A percentile compares a stretch with the other conserved stretches of the same genome.
Evolutionary conservation across 2,888 invertebrate genomes (phyloP).

Genomic region (Chymomyza procnemis): DNA sequence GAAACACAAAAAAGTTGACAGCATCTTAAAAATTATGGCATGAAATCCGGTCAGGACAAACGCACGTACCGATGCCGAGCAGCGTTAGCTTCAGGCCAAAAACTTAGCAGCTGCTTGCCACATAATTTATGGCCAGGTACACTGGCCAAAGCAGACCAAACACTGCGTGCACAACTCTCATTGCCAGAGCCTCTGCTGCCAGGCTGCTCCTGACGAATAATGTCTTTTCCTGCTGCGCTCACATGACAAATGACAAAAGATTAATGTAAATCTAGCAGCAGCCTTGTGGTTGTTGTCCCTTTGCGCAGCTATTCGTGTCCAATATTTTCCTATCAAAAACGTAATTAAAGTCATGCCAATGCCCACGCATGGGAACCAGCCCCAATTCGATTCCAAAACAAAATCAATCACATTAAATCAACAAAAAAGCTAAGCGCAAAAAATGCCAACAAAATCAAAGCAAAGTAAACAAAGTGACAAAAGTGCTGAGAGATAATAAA

Average conservation of each 20-base stretch:
- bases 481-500: conserved; percentile 18
- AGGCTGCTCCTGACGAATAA: neutral
- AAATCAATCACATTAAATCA: conserved; percentile 51
- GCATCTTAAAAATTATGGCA: conserved; percentile 14
- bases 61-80: neutral
- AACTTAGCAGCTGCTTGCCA: conserved; percentile 52
- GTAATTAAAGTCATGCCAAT: conserved; percentile 43
- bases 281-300: conserved; percentile 6
- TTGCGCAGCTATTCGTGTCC: neutral
- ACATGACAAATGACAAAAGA: conserved; percentile 7
- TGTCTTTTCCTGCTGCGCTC: neutral
- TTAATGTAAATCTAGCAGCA: conserved; percentile 7
- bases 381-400: neutral
- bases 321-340: conserved; percentile 7
- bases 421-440: conserved; percentile 18
- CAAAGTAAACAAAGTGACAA: conserved; percentile 18
- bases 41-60: neutral
- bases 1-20: conserved; percentile 7
- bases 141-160: neutral
- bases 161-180: neutral
- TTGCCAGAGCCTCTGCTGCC: neutral
- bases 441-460: conserved; percentile 13
- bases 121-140: conserved; percentile 55
- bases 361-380: neutral
- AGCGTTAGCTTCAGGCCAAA: conserved; percentile 6